Evolutionary conservation across 2,797 vertebrate species (phyloP), one percentile per base, ranked within the genome.

Genomic region (Picus viridis): DNA sequence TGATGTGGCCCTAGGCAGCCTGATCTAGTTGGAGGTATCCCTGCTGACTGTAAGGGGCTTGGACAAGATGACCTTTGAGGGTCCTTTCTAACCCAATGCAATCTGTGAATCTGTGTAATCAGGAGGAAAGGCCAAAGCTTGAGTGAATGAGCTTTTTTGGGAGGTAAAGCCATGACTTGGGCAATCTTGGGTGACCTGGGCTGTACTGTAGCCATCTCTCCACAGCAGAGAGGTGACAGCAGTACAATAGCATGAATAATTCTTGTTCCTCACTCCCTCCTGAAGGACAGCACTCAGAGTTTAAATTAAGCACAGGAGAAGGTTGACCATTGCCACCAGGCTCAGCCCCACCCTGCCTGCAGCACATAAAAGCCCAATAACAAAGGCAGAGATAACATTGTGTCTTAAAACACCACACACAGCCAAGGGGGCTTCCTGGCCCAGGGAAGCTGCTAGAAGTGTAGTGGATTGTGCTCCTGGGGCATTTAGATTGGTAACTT

Each of bases 371-470:
- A 90, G 88, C 75, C 16, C 7, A 91, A 1, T 36, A 92, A 92
- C 90, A 91, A 93, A 64, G 56, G 76, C 84, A 88, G n/a, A 94
- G 93, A 96, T 95, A 96, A 96, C 94, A 95, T 95, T 96, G 95
- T 95, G 95, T 92, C 91, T 93, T 93, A 92, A 94, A 96, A 95
- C 95, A 93, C 65, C 90, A 72, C 89, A 87, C 83, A 83, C 90
- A 85, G 90, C 49, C 23, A 24, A 23, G 12, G 23, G 49, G 12
- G 79, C 36, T 96, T 94, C 91, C 94, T 96, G 96, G 79, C 67
- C 74, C 0, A 4, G 85, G 83, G 76, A 78, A 78, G 83, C 94
- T 88, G 88, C 94, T 94, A 4, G 65, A 92, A 83, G 70, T 76
- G 83, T 51, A 71, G 59, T 2, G 51, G 62, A 30, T 54, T 86